Percentiles rank a stretch among this genome's conserved stretches.
Conservation (phyloP, 1,140 invertebrate species). For the Drosophila kepulauana region DNA sequence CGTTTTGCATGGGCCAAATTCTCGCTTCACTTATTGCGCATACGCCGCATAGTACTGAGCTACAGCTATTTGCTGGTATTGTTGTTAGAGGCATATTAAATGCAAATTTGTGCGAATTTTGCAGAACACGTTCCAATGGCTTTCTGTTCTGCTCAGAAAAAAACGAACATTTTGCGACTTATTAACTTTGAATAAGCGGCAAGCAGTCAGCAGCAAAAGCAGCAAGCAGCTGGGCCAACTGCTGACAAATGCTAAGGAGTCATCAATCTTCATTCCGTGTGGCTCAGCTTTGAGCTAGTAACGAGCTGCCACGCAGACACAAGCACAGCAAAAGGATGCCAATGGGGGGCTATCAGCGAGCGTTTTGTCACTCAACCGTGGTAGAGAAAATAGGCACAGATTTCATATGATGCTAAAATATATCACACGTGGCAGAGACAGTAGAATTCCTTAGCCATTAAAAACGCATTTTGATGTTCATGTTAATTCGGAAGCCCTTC, state of each 20-base stretch:
- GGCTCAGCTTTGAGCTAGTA: slow-evolving; percentile 43
- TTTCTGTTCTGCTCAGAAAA: neutral
- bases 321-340: neutral
- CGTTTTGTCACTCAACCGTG: slow-evolving; percentile 51
- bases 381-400: slow-evolving; percentile 25
- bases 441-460: slow-evolving; percentile 57
- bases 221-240: slow-evolving; percentile 21
- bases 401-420: slow-evolving; percentile 16
- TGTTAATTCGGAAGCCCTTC: slow-evolving; percentile 58
- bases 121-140: slow-evolving; percentile 45
- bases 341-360: slow-evolving; percentile 48
- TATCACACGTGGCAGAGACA: neutral
- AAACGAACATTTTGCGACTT: slow-evolving; percentile 63
- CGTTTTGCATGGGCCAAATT: neutral
- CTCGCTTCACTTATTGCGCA: slow-evolving; percentile 44
- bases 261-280: slow-evolving; percentile 74
- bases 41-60: slow-evolving; percentile 21
- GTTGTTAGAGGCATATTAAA: slow-evolving; percentile 59
- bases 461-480: slow-evolving; percentile 68
- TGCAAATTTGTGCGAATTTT: slow-evolving; percentile 70
- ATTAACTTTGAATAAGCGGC: slow-evolving; percentile 52
- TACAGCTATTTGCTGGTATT: slow-evolving; percentile 13
- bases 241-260: slow-evolving; percentile 63
- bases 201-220: neutral
- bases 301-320: slow-evolving; percentile 5